phyloP scores from a whole-genome alignment of 2,888 invertebrate genomes.

The Callimorpha dominula region DNA sequence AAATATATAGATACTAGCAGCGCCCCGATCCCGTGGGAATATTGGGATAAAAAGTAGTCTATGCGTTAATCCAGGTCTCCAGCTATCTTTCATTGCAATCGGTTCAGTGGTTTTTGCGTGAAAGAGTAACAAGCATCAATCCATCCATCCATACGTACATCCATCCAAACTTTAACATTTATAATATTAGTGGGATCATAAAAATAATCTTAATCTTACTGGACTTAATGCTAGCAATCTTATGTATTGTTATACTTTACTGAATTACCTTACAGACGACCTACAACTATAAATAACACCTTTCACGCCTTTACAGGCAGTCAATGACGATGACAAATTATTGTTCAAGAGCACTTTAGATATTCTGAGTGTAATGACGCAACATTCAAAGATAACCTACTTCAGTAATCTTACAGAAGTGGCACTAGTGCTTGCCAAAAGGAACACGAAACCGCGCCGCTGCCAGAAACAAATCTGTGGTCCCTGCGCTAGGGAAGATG shows the following conservation, averaged over 20 bases:
- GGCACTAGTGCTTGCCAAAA: constrained; percentile 21
- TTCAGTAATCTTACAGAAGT: constrained; percentile 22
- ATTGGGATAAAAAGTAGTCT: no score
- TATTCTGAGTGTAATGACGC: constrained; percentile 10
- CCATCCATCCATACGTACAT: no score
- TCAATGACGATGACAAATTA: constrained; percentile 20
- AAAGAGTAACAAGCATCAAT: no score
- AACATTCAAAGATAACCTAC: constrained; percentile 22
- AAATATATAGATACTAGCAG: no score
- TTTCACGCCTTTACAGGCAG: constrained; percentile 21
- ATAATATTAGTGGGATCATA: no score
- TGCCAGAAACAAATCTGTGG: constrained; percentile 22
- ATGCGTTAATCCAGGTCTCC: no score
- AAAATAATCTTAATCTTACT: neutral
- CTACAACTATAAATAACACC: constrained; percentile 14
- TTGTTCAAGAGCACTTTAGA: constrained; percentile 14
- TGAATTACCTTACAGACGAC: constrained; percentile 7
- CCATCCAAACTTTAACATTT: no score
- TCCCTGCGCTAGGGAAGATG: constrained; percentile 1
- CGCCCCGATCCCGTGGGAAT: no score
- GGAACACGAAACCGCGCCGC: constrained; percentile 20
- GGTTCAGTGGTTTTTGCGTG: no score
- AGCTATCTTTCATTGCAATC: no score
- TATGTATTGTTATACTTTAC: constrained; percentile 3
- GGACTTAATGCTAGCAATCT: neutral